These are phyloP conservation scores for Ctenodactylus gundi DNA, from an alignment of 2,113 vertebrate species.

Conservation along the genomic window DNA sequence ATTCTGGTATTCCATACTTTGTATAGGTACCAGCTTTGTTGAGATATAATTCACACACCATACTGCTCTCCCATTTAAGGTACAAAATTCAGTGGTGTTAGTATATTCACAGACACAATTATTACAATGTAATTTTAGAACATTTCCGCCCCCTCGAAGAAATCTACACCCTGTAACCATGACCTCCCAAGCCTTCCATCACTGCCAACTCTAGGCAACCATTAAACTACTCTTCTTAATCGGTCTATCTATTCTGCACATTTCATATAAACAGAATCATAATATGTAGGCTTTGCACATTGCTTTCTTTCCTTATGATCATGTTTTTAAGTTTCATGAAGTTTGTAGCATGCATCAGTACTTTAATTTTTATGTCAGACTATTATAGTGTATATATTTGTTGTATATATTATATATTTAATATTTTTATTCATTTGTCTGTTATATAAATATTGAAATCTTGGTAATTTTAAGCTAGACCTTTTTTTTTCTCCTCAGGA, in stretches of 20 bases:
- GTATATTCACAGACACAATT: background rate
- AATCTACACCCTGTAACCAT: background rate
- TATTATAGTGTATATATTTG: background rate
- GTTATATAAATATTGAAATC: background rate
- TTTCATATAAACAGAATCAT: background rate
- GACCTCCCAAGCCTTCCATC: background rate
- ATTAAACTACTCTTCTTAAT: background rate
- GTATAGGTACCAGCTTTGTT: background rate
- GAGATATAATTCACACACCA: background rate
- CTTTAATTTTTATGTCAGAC: background rate
- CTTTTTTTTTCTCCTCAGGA: background rate
- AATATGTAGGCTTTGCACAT: background rate
- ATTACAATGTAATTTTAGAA: background rate
- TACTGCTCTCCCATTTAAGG: slow-evolving; percentile 2
- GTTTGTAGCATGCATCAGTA: background rate
- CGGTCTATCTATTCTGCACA: background rate
- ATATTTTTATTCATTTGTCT: background rate
- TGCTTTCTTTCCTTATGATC: background rate
- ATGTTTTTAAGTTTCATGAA: background rate
- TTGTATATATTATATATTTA: background rate
- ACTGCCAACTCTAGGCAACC: background rate
- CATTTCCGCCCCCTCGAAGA: background rate
- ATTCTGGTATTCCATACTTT: background rate
- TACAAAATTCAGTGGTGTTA: background rate
- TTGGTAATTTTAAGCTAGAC: background rate